A percentile compares a stretch with the other conserved stretches of the same genome.
Evolutionary conservation across 2,888 invertebrate species (phyloP).

Genomic region (Hedya salicella): DNA sequence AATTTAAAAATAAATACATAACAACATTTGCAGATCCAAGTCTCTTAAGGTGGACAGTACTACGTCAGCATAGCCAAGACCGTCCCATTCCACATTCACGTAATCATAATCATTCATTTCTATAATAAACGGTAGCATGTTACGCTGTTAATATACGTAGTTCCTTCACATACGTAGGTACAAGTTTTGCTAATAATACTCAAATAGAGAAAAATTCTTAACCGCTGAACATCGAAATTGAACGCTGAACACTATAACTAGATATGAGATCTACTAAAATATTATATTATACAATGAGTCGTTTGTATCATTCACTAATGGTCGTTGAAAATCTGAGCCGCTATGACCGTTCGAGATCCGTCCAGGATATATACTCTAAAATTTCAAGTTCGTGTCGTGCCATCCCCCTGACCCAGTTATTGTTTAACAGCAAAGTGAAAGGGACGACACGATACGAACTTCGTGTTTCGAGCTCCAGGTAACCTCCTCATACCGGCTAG

Average conservation of each 20-base stretch:
- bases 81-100: background rate
- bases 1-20: too few species aligned
- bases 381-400: too few species aligned
- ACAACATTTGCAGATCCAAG: background rate
- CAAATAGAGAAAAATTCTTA: conserved; percentile 39
- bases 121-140: background rate
- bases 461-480: too few species aligned
- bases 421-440: too few species aligned
- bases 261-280: conserved; percentile 41
- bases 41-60: background rate
- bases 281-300: conserved; percentile 26
- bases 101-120: background rate
- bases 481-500: background rate
- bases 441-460: too few species aligned
- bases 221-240: conserved; percentile 39
- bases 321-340: background rate
- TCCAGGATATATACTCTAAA: too few species aligned
- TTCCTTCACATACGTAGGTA: conserved; percentile 35
- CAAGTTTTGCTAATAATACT: conserved; percentile 37
- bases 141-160: conserved; percentile 14
- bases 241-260: conserved; percentile 35
- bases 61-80: background rate
- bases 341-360: too few species aligned
- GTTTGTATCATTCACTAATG: conserved; percentile 24
- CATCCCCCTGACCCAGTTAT: too few species aligned